Percentiles rank a stretch among this genome's conserved stretches.
Conservation (phyloP, 1,140 invertebrate genomes). For the Notospermus geniculatus region DNA sequence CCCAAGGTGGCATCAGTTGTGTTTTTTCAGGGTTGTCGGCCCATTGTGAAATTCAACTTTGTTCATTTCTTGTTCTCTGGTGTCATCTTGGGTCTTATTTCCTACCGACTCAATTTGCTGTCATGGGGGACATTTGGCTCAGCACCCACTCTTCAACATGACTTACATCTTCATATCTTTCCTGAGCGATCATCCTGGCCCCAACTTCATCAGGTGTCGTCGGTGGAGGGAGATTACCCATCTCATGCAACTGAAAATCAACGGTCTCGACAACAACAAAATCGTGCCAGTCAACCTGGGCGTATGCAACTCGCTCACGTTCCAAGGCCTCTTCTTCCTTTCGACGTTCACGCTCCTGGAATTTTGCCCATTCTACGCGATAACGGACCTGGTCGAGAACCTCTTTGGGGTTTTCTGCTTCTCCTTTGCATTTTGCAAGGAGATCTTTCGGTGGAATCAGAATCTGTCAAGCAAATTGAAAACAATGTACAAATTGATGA, state of each 20-base stretch:
- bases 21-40: too few species aligned
- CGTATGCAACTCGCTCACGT: slow-evolving; percentile 92
- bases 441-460: slow-evolving; percentile 92
- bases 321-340: slow-evolving; percentile 94
- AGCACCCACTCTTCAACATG: too few species aligned
- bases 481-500: neutral
- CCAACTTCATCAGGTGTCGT: slow-evolving; percentile 97
- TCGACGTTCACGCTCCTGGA: slow-evolving; percentile 86
- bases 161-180: slow-evolving; percentile 55
- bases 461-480: slow-evolving; percentile 59
- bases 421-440: slow-evolving; percentile 74
- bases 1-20: too few species aligned
- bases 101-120: too few species aligned
- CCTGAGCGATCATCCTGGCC: slow-evolving; percentile 84
- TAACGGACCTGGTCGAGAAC: slow-evolving; percentile 91
- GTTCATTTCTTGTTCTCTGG: too few species aligned
- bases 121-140: too few species aligned
- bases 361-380: slow-evolving; percentile 92
- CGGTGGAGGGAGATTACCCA: slow-evolving; percentile 88
- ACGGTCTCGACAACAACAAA: slow-evolving; percentile 99
- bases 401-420: slow-evolving; percentile 69
- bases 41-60: too few species aligned
- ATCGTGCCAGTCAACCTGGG: slow-evolving; percentile 99
- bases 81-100: too few species aligned
- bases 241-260: slow-evolving; percentile 95